Percentiles rank a stretch among this genome's conserved stretches.
Evolutionary conservation across 1,140 invertebrate species (phyloP).

Genomic region (Aphidius ervi): DNA sequence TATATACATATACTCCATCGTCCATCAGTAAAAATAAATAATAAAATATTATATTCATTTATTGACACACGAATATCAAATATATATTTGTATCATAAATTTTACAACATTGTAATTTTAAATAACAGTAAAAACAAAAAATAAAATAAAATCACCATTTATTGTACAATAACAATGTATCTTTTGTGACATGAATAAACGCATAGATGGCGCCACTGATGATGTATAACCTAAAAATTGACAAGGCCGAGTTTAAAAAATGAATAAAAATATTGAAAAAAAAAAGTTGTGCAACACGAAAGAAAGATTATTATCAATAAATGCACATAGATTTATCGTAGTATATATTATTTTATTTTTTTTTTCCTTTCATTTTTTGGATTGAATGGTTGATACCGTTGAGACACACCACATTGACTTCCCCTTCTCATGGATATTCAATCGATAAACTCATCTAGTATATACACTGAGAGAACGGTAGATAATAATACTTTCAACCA

Average conservation of each 20-base stretch:
- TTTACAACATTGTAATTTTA: no score
- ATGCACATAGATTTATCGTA: no score
- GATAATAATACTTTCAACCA: constrained; percentile 36
- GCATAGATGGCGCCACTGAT: background rate
- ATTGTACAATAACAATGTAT: background rate
- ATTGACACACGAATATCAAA: no score
- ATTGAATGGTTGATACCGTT: constrained; percentile 1
- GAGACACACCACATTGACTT: constrained; percentile 2
- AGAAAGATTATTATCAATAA: no score
- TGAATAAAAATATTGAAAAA: no score
- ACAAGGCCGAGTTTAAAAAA: no score
- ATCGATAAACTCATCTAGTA: constrained; percentile 27
- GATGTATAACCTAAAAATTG: no score
- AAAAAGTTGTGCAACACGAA: background rate
- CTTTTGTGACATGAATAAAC: background rate
- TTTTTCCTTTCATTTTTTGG: background rate
- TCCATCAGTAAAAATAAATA: background rate
- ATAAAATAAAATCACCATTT: constrained; percentile 1
- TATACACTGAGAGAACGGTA: constrained; percentile 29
- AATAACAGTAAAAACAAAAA: background rate
- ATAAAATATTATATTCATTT: no score
- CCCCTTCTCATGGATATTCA: constrained; percentile 18
- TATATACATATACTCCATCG: no score
- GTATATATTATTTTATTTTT: background rate
- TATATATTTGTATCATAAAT: no score